These are phyloP conservation scores for Haliclona indistincta DNA, from an alignment of 37 sponge, comb jelly and placozoan species.

Conservation along the genomic window DNA sequence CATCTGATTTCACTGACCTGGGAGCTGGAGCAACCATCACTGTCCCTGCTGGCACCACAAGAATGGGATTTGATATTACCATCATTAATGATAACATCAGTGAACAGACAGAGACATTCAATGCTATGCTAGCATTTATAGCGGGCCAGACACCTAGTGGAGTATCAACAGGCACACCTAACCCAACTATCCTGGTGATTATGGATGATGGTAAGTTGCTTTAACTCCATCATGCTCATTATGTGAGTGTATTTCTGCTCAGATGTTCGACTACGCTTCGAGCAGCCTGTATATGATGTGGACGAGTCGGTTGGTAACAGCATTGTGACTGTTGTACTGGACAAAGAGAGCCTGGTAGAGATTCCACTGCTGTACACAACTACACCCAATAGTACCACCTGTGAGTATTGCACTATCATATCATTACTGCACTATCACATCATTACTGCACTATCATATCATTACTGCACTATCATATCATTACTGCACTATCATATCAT, in stretches of 20 bases:
- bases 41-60: conserved; percentile 15
- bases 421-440: too few species aligned
- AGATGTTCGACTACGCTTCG: not conserved
- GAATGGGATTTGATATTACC: not conserved
- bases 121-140: too few species aligned
- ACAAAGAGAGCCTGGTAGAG: not conserved
- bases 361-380: not conserved
- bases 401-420: too few species aligned
- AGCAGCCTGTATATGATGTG: conserved; percentile 2
- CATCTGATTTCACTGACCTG: conserved; percentile 28
- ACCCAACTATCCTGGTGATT: not conserved
- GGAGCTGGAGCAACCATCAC: not conserved
- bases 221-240: too few species aligned
- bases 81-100: too few species aligned
- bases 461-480: too few species aligned
- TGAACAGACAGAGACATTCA: too few species aligned
- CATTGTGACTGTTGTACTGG: not conserved
- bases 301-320: conserved; percentile 3
- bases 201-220: conserved; percentile 38
- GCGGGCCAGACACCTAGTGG: not conserved
- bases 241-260: not conserved
- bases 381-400: not conserved
- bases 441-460: too few species aligned
- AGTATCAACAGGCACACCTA: not conserved
- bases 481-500: too few species aligned